phyloP scores from a whole-genome alignment of 2,113 vertebrate genomes.

The Charina bottae region DNA sequence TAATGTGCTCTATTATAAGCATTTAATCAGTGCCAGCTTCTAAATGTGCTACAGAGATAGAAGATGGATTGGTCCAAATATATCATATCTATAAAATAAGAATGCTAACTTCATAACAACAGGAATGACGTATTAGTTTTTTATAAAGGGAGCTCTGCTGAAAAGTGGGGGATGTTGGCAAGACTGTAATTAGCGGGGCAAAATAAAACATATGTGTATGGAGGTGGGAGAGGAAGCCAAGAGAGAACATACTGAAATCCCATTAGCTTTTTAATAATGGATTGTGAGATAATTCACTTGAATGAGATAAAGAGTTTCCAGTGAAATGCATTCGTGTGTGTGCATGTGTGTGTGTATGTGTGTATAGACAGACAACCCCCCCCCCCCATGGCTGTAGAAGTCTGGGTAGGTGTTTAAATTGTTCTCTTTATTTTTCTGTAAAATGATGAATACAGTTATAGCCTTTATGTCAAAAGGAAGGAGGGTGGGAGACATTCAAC shows the following conservation, averaged over 20 bases:
- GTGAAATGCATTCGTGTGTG: background rate
- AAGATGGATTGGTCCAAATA: slow-evolving; percentile 62
- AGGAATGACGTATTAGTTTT: slow-evolving; percentile 40
- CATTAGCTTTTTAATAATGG: background rate
- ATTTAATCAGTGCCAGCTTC: slow-evolving; percentile 82
- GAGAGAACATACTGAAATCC: background rate
- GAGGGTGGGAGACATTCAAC: background rate
- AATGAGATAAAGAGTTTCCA: background rate
- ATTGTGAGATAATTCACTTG: background rate
- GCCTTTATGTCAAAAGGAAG: background rate
- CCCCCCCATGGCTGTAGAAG: background rate
- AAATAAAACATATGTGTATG: background rate
- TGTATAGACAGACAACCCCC: background rate
- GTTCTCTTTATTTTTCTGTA: slow-evolving; percentile 30
- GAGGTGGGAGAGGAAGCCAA: background rate
- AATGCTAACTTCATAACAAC: slow-evolving; percentile 56
- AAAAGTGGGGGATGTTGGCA: background rate
- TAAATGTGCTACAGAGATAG: slow-evolving; percentile 66
- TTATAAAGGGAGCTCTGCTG: slow-evolving; percentile 19
- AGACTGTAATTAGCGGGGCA: background rate
- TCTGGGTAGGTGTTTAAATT: background rate
- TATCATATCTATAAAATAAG: slow-evolving; percentile 61
- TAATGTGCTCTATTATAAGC: slow-evolving; percentile 79
- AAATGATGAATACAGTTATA: background rate
- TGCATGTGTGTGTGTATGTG: too few relatives aligned